Base-by-base conservation (phyloP, 2,888 invertebrate genomes). In the Dione juno region DNA sequence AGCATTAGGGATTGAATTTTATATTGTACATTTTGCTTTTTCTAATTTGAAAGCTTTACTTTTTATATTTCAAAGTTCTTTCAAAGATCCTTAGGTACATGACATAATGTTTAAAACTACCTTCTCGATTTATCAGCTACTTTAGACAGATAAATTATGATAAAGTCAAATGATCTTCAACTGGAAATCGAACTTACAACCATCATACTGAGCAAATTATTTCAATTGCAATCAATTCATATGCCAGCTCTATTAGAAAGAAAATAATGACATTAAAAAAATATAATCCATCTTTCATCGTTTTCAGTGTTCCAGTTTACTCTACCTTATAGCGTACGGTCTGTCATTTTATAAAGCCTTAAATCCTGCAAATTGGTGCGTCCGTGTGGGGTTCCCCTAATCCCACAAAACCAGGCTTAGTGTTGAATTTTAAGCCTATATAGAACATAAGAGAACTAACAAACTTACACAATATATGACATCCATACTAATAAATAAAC, bases 331-430 rank as follows among this genome's bases (percentile, higher is more conserved):
- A 11, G 0, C 11, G 19, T 57, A 19, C 21, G 37, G 19, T 61
- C 54, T 37, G 53, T 40, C 54, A 54, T 48, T 28, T 45, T 57
- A 50, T 57, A 5, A 40, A 65, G 64, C 57, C 14, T 64, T 21
- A 48, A 69, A 69, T 57, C 65, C 65, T 65, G 57, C 61, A 69
- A 69, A 69, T 69, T 69, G 69, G 69, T 57, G 40, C 43, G 28
- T 41, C 64, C 28, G 9, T 48, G 48, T 48, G 21, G 57, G 54
- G 57, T 37, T 19, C n/a, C 64, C 48, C 21, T 69, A 65, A 69
- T 65, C 69, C 69, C 40, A 41, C 50, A 45, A 41, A 68, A 57
- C 28, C 57, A 58, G 57, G 64, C 57, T 64, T 65, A 48, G 21
- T 19, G 57, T 41, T 11, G n/a, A 45, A n/a, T 54, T 43, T 48